Evolutionary conservation across 2,113 vertebrate genomes (phyloP), one percentile per base, ranked within the genome.

Genomic region (Thalassoma bifasciatum): DNA sequence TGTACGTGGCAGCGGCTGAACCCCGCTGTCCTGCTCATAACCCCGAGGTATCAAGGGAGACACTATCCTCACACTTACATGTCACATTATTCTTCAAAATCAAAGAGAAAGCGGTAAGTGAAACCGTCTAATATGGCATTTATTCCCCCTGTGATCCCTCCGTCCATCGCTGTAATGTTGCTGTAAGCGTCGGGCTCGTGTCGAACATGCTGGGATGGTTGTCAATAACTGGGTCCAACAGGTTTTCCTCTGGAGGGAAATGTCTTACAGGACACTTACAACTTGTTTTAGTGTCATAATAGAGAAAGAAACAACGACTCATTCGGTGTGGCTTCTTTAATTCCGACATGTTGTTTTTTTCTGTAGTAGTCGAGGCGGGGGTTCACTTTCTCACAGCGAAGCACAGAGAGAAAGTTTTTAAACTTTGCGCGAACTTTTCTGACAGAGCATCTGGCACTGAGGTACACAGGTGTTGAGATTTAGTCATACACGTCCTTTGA

Each of bases 1-100:
- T 83, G 89, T 92, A 94, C 92, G 93, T 94, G 93, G 93, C 93
- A 94, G 72, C 79, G 76, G 17, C 52, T 44, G 24, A 80, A 58
- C 54, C 49, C 57, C 54, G 60, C 60, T 42, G 62, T 77, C 57
- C 82, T 62, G 50, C 14, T 74, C 78, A 23, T 22, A 66, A 70
- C 79, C 61, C 38, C 22, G 19, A 13, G 21, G 56, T 71, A 34
- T 34, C 34, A 17, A 77, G 68, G 46, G 53, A 42, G 21, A 56
- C 17, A 26, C 30, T 19, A 24, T 61, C 26, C 34, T n/a, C 50
- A 47, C 9, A 38, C 19, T 12, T 2, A 34, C 26, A 19, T 11
- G 77, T 70, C 52, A 63, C 74, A 49, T 16, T 12, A 0, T n/a
- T 49, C 26, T 16, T 10, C 1, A 49, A 19, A 34, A 1, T 1